Base-by-base conservation (phyloP, 2,888 invertebrate genomes). In the Amitus sp. region DNA sequence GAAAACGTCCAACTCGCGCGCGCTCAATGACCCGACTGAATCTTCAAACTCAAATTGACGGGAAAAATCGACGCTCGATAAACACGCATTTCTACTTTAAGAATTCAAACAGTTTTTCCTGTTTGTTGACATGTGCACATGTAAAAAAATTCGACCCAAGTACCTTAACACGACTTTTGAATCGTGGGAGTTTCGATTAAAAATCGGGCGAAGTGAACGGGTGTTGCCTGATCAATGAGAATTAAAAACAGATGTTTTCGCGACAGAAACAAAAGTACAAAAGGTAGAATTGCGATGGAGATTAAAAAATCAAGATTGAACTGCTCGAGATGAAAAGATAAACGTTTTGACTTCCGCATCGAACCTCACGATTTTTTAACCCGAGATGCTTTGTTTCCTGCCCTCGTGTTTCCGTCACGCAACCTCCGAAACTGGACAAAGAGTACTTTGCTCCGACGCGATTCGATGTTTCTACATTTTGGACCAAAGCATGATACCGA, bases 331-430 rank as follows among this genome's bases (percentile, higher is more conserved):
- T 27, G 46, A 19, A 20, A 10, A 19, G 45, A 43, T 46, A 56
- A 43, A 46, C 33, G 18, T 39, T 28, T 62, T 62, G 42, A 56
- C 46, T 56, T 52, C 39, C 47, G 27, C 46, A 62, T 56, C 40
- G 18, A 27, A 47, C 30, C 48, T 59, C 45, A 54, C 30, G 34
- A 37, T 33, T 50, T 59, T 48, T 19, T 28, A 48, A 30, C 54
- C 50, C 51, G 55, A 47, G 48, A 55, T 58, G 45, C 49, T 56
- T 59, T 63, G 63, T 59, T 63, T 63, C 52, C 47, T 13, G 27
- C 23, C n/a, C 39, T 47, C 40, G 51, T 48, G 51, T 58, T 62
- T 62, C 58, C 62, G 62, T 63, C 59, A 63, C 47, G 59, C 52
- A 28, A 63, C 55, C 57, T 47, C 55, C 55, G 55, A 51, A 52